These are phyloP conservation scores for Thermophis baileyi DNA, from an alignment of 2,113 vertebrate genomes.

Conservation along the genomic window DNA sequence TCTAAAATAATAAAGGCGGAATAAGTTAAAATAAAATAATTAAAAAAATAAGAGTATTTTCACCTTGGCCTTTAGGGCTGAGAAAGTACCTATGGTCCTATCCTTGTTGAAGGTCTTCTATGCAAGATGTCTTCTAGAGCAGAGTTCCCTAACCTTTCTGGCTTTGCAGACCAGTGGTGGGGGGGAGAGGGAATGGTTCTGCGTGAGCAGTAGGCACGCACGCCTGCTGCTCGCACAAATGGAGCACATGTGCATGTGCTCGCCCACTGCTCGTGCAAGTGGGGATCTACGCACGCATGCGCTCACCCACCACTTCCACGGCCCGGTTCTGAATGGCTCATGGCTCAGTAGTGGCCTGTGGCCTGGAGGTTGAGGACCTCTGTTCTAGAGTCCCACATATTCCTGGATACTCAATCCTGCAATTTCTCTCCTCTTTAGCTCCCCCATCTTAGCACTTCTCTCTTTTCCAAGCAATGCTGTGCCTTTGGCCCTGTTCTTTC, in stretches of 20 bases:
- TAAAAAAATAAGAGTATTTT: not conserved
- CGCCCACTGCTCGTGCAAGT: not conserved
- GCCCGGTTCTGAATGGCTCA: not conserved
- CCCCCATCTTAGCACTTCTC: not conserved
- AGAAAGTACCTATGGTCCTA: not conserved
- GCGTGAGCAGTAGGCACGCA: rapidly evolving
- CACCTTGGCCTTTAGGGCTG: not conserved
- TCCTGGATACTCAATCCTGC: not conserved
- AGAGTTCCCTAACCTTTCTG: not conserved
- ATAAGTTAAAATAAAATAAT: not conserved
- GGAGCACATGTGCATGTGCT: not conserved
- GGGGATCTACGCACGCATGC: not conserved
- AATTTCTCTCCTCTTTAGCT: not conserved
- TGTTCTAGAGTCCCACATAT: not conserved
- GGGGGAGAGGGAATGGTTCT: not conserved
- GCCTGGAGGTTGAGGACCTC: not conserved
- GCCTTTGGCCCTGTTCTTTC: not conserved
- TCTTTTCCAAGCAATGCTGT: not conserved
- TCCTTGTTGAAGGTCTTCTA: not conserved
- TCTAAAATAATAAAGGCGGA: not conserved
- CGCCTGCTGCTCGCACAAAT: not conserved
- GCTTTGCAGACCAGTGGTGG: not conserved
- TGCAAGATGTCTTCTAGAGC: not conserved
- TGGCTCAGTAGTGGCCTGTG: not conserved
- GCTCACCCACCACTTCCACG: not conserved